Evolutionary conservation across 2,113 vertebrate species (phyloP), one percentile per base, ranked within the genome.

Genomic region (Hoplias malabaricus): DNA sequence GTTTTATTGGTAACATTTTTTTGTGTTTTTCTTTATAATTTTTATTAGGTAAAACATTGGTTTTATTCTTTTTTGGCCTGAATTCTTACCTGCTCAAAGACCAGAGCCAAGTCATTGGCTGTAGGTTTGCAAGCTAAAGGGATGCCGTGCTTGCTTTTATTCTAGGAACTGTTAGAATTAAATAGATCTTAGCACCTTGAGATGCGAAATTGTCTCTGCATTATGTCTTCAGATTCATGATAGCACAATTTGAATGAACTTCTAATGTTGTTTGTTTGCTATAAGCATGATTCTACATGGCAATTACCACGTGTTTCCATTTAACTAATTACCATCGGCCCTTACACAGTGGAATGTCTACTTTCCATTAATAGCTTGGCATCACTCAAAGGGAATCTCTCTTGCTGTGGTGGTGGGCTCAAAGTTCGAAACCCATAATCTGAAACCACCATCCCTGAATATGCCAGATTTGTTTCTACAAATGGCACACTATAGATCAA

Each of bases 381-480:
- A 43, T 61, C 38, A 14, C 33, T 38, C 50, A 25, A 31, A 48
- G 6, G 65, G 38, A 69, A 36, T 36, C 3, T 16, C 16, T 34
- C 25, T 29, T 61, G 48, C 34, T 13, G 33, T 8, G 34, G 43
- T 54, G n/a, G 31, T 4, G 21, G 27, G 34, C 25, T 75, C 59
- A 34, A 62, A 34, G 16, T 61, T 33, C 11, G 2, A 59, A 59
- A 8, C 25, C 40, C 16, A 34, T 9, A 74, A 23, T 38, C 59
- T 36, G 40, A 65, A 65, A 61, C 42, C 25, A 16, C 3, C 13
- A 1, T 36, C 31, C 13, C n/a, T 4, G 9, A 34, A 48, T 25
- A 42, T 66, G 25, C 21, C 56, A 67, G 21, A 46, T 23, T 53
- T 63, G 61, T 72, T 54, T 46, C 57, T 29, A 81, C n/a, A n/a